Conservation (phyloP, 2,797 vertebrate species). For the Scomberomorus guttatus region DNA sequence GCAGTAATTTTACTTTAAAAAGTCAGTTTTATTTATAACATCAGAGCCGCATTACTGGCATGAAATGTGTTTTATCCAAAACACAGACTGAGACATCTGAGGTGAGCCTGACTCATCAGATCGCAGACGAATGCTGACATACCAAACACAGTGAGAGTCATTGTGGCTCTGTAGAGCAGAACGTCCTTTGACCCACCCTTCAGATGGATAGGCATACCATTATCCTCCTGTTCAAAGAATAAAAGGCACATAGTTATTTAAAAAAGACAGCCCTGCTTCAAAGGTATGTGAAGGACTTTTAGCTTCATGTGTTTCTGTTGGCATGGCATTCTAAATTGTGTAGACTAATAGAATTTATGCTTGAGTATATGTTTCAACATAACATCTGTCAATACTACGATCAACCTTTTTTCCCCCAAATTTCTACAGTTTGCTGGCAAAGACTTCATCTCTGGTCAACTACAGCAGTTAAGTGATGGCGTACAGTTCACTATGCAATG, state of each 20-base stretch:
- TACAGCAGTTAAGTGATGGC: constrained; percentile 24
- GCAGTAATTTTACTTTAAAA: constrained; percentile 36
- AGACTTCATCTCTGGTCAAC: constrained; percentile 45
- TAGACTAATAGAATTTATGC: background rate
- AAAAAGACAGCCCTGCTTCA: background rate
- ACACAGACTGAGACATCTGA: constrained; percentile 31
- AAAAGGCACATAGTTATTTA: constrained; percentile 5
- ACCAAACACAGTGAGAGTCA: constrained; percentile 85
- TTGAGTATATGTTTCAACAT: background rate
- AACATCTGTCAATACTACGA: background rate
- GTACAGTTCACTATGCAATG: constrained; percentile 6
- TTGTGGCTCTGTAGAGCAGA: constrained; percentile 86
- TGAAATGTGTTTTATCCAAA: constrained; percentile 19
- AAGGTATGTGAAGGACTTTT: background rate
- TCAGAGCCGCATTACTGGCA: background rate
- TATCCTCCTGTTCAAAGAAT: constrained; percentile 85
- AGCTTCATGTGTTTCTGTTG: background rate
- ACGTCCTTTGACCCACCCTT: constrained; percentile 87
- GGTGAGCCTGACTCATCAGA: constrained; percentile 48
- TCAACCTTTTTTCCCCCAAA: background rate
- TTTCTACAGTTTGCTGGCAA: constrained; percentile 8
- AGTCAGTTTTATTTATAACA: constrained; percentile 13
- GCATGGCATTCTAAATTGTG: background rate
- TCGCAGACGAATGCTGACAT: constrained; percentile 69
- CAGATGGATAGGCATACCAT: constrained; percentile 89